Conservation (phyloP, 2,113 vertebrate genomes). For the Apus apus region DNA sequence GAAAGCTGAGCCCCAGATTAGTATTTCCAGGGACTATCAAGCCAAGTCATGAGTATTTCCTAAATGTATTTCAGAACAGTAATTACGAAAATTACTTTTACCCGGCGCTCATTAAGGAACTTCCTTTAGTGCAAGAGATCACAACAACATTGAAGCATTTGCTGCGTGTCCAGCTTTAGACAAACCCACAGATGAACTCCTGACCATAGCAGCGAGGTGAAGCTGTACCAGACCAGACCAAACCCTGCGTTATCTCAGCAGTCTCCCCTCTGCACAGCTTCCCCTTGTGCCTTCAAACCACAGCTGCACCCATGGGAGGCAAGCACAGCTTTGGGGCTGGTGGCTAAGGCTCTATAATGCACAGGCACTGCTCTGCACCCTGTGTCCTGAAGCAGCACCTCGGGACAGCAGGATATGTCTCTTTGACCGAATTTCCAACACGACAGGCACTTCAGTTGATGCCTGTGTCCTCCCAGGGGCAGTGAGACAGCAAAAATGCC, state of each 20-base stretch:
- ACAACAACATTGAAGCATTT: not conserved
- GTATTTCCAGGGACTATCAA: not conserved
- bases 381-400: not conserved
- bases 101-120: not conserved
- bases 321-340: rapidly evolving
- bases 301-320: rapidly evolving
- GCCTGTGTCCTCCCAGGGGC: not conserved
- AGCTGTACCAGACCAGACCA: not conserved
- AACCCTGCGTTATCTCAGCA: rapidly evolving
- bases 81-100: not conserved
- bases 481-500: rapidly evolving
- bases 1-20: not conserved
- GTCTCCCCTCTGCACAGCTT: rapidly evolving
- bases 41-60: not conserved
- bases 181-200: not conserved
- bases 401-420: not conserved
- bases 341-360: rapidly evolving
- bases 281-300: rapidly evolving
- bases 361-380: not conserved
- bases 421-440: not conserved
- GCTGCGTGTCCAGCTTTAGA: not conserved
- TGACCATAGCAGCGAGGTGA: not conserved
- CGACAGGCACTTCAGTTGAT: rapidly evolving
- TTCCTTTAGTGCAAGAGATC: rapidly evolving
- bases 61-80: not conserved